phyloP scores from a whole-genome alignment of 1,140 invertebrate genomes.

The Pteromalus puparum region DNA sequence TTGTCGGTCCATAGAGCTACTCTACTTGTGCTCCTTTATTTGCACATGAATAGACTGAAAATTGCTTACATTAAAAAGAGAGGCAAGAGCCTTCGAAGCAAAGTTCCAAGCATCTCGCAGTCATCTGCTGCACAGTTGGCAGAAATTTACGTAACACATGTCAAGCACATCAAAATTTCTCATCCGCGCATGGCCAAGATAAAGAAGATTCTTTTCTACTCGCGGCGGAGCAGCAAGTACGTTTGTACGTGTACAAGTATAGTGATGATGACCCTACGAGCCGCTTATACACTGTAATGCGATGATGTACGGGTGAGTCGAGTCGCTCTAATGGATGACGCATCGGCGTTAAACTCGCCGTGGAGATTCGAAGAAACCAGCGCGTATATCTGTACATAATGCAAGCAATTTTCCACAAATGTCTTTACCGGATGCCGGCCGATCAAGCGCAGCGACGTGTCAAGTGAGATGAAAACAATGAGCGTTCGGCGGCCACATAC shows the following conservation, averaged over 20 bases:
- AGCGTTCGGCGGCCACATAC: background rate
- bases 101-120: background rate
- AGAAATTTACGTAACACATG: background rate
- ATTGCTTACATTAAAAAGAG: background rate
- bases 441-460: background rate
- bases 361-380: background rate
- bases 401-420: slow-evolving; percentile 12
- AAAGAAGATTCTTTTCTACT: background rate
- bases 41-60: background rate
- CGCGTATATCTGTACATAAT: background rate
- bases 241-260: background rate
- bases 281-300: background rate
- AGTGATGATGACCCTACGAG: background rate
- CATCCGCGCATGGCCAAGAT: background rate
- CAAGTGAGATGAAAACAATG: background rate
- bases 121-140: background rate
- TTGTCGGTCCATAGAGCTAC: background rate
- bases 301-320: slow-evolving; percentile 10
- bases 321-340: slow-evolving; percentile 21
- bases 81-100: background rate
- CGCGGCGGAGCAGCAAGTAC: background rate
- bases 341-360: slow-evolving; percentile 1
- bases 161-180: background rate
- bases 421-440: background rate
- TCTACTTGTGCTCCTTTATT: background rate